Base-by-base conservation (phyloP, 2,113 vertebrate species). In the Salvelinus namaycush region DNA sequence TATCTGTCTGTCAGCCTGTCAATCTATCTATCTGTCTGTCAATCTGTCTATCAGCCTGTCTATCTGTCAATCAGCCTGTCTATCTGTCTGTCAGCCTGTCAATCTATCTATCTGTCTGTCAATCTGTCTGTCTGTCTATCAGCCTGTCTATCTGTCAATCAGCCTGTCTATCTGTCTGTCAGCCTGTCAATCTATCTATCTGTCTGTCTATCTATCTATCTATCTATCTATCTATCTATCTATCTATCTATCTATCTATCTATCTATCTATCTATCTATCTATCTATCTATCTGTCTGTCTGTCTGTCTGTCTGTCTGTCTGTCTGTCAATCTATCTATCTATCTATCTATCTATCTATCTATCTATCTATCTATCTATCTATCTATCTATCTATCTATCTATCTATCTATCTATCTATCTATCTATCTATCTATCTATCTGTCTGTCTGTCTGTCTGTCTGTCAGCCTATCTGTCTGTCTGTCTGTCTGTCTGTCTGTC, bases 401-500 rank as follows among this genome's bases (percentile, higher is more conserved):
- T 48, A 1, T 6, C 31, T 62, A 0, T 29, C 29, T 29, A 0
- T 26, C 68, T 49, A 1, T 7, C 34, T 62, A 20, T 6, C 3
- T 34, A 0, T 26, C 59, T 64, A 0, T 39, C 67, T 9, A 0
- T 39, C 27, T 18, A 1, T 1, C 27, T 44, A 1, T 1, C 14
- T 54, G 5, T 27, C 34, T 24, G 2, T 27, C 27, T 27, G 1
- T 29, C 3, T 29, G 3, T 29, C 3, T 29, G 3, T 29, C 3
- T 4, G 0, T 4, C 27, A 4, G 0, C 4, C 26, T 29, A 0
- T 29, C 29, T 29, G 0, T 29, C 29, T 26, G 1, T 29, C 29
- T 29, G 2, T 73, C 86, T 89, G 86, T 87, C 88, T 89, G 83
- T 83, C 86, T 67, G 84, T 85, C 2, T 13, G 5, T 5, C 31